Evolutionary conservation across 2,888 invertebrate genomes (phyloP).

Genomic region (Argynnis bischoffii): DNA sequence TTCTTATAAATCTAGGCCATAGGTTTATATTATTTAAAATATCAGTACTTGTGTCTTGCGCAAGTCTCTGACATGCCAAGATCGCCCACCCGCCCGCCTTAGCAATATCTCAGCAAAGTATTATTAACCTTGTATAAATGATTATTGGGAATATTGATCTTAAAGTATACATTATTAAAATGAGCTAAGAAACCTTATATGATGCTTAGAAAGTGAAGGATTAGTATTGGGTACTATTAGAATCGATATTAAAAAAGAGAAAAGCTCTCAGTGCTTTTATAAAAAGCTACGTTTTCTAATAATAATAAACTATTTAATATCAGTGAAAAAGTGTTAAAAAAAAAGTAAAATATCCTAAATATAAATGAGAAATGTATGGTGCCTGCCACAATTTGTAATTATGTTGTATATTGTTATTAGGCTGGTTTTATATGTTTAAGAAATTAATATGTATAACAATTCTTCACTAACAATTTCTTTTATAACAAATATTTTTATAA

Average conservation of each 20-base stretch:
- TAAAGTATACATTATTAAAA: neutral
- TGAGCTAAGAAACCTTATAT: constrained; percentile 3
- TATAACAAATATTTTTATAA: too few relatives aligned
- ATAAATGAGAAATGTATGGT: too few relatives aligned
- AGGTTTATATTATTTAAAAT: neutral
- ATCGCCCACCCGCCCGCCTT: constrained; percentile 66
- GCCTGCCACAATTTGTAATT: neutral
- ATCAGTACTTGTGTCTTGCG: constrained; percentile 53
- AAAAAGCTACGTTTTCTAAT: too few relatives aligned
- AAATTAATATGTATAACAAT: too few relatives aligned
- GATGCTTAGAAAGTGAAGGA: neutral
- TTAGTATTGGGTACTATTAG: too few relatives aligned
- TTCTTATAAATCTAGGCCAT: neutral
- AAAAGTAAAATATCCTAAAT: too few relatives aligned
- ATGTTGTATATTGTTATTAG: neutral
- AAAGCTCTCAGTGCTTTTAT: too few relatives aligned
- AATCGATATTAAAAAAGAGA: too few relatives aligned
- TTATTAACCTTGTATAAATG: constrained; percentile 15
- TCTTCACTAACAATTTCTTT: too few relatives aligned
- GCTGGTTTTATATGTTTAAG: too few relatives aligned
- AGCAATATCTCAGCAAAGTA: constrained; percentile 59
- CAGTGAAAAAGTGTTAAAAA: too few relatives aligned
- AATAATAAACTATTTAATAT: too few relatives aligned
- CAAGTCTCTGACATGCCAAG: constrained; percentile 66
- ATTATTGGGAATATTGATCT: constrained; percentile 4